phyloP scores from a whole-genome alignment of 2,113 vertebrate species.

The Engystomops pustulosus region DNA sequence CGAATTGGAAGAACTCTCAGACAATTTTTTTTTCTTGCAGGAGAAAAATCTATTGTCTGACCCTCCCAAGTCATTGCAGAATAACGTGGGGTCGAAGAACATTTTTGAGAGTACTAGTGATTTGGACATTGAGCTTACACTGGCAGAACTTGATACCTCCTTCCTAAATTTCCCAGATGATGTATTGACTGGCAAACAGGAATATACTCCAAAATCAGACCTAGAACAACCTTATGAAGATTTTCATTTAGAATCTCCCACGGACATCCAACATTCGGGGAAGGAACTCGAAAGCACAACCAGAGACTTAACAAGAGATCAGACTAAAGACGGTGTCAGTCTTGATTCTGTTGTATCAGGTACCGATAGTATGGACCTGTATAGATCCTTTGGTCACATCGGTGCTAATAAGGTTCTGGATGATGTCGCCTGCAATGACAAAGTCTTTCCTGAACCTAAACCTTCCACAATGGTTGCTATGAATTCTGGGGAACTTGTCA shows the following conservation, averaged over 20 bases:
- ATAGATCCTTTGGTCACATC: background rate
- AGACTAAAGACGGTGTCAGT: background rate
- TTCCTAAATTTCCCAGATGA: conserved; percentile 57
- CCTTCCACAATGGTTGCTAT: background rate
- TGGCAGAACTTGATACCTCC: conserved; percentile 63
- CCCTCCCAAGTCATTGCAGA: conserved; percentile 70
- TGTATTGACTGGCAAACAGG: background rate
- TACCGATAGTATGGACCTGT: conserved; percentile 16
- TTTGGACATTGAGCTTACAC: conserved; percentile 66
- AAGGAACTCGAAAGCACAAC: background rate
- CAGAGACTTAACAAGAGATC: background rate
- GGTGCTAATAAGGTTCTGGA: background rate
- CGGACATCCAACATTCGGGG: background rate
- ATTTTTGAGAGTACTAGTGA: conserved; percentile 71
- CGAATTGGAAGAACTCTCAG: conserved; percentile 79
- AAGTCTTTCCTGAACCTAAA: background rate
- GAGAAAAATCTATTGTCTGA: conserved; percentile 82
- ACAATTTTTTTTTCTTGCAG: conserved; percentile 90
- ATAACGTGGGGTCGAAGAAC: conserved; percentile 68
- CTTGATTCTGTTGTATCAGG: background rate
- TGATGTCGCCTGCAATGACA: background rate
- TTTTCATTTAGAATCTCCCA: conserved; percentile 64
- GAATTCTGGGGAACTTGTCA: background rate
- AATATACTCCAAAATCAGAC: conserved; percentile 24
- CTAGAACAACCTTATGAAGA: background rate